These are phyloP conservation scores for Aphelocoma coerulescens DNA, from an alignment of 2,113 vertebrate genomes.

Conservation along the genomic window DNA sequence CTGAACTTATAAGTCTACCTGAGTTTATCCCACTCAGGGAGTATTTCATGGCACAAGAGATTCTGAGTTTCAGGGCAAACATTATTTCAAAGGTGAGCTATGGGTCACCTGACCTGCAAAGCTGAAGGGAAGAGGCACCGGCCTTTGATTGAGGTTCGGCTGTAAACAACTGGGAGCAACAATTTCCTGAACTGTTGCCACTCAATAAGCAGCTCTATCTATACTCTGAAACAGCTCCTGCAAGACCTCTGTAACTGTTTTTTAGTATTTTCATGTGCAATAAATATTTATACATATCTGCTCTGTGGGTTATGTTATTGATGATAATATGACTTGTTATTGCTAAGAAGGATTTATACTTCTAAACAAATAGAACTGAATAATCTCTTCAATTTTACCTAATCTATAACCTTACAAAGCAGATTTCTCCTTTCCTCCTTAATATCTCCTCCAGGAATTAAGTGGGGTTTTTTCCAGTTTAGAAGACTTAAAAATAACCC, in stretches of 20 bases:
- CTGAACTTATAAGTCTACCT: accelerated
- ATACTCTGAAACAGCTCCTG: not conserved
- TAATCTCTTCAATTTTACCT: not conserved
- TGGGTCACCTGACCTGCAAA: not conserved
- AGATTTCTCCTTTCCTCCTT: not conserved
- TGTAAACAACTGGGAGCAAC: not conserved
- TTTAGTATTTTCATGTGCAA: not conserved
- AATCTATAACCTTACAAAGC: not conserved
- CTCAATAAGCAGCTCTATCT: not conserved
- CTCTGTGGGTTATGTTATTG: not conserved
- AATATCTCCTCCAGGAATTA: not conserved
- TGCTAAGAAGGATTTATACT: not conserved
- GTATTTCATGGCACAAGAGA: not conserved
- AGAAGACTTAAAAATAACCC: not conserved
- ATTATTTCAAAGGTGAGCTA: not conserved
- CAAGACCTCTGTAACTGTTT: not conserved
- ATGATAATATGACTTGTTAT: not conserved
- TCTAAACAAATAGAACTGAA: not conserved
- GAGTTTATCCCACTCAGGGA: not conserved
- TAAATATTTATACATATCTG: not conserved
- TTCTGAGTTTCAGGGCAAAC: not conserved
- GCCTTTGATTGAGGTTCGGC: not conserved
- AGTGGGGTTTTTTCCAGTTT: accelerated
- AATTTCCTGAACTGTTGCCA: not conserved
- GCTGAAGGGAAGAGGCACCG: not conserved